Conservation (phyloP, 2,797 vertebrate genomes). For the Sphenodon punctatus region DNA sequence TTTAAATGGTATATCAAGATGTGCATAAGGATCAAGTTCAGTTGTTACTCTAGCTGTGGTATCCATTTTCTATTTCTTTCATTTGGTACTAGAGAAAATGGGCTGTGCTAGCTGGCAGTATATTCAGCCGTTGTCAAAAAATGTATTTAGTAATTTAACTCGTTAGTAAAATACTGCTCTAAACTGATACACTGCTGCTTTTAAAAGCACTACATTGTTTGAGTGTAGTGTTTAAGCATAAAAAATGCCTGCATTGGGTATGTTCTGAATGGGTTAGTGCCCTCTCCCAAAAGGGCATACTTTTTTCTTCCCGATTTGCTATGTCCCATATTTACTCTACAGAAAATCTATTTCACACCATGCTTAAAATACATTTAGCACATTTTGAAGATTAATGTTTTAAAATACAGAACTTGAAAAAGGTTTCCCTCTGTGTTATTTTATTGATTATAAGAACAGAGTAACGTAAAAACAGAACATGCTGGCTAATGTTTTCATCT, state of each 20-base stretch:
- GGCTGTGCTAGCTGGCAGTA: background rate
- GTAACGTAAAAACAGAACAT: too few relatives aligned
- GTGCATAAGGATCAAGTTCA: background rate
- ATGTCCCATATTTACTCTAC: too few relatives aligned
- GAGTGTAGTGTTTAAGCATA: background rate
- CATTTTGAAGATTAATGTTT: too few relatives aligned
- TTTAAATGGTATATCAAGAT: background rate
- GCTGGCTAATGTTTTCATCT: too few relatives aligned
- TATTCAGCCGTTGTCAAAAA: background rate
- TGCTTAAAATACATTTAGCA: too few relatives aligned
- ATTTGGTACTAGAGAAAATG: background rate
- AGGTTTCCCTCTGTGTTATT: too few relatives aligned
- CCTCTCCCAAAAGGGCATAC: background rate
- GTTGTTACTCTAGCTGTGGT: background rate
- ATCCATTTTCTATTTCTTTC: background rate
- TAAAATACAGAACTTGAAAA: too few relatives aligned
- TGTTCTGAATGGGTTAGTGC: background rate
- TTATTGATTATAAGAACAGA: too few relatives aligned
- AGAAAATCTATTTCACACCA: too few relatives aligned
- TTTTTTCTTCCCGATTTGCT: too few relatives aligned
- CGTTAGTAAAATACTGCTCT: background rate
- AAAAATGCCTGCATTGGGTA: background rate
- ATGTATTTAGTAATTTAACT: background rate
- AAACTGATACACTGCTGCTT: background rate
- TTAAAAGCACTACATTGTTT: background rate